Evolutionary conservation across 2,888 invertebrate species (phyloP).

Genomic region (Nomada hirtipes): DNA sequence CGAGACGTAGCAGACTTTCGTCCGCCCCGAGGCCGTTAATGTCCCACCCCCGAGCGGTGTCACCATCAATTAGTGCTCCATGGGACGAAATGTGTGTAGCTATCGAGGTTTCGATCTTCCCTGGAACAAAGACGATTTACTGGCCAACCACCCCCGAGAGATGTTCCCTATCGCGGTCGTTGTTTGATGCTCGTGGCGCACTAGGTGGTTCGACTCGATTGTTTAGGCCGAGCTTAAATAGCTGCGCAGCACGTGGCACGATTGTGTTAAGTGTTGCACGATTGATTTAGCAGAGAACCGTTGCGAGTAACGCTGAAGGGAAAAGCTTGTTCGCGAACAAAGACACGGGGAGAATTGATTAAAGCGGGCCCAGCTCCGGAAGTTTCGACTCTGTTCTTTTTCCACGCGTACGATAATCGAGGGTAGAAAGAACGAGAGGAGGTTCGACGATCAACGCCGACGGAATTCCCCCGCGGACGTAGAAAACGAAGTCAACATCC

Average conservation of each 20-base stretch:
- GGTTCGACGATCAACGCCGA: neutral
- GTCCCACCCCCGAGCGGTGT: neutral
- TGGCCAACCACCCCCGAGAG: neutral
- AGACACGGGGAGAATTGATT: constrained; percentile 26
- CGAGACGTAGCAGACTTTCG: constrained; percentile 26
- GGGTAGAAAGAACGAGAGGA: neutral
- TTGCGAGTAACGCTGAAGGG: neutral
- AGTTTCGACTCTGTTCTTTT: neutral
- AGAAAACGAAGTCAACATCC: constrained; percentile 21
- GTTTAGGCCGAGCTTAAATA: neutral
- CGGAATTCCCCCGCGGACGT: constrained; percentile 1
- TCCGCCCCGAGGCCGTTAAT: constrained; percentile 24
- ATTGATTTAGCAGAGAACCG: no score
- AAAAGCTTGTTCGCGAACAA: constrained; percentile 6
- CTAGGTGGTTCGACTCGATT: neutral
- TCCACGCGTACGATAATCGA: constrained; percentile 12
- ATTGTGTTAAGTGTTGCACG: no score
- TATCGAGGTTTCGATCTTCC: constrained; percentile 38
- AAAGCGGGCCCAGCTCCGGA: constrained; percentile 9
- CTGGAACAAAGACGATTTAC: constrained; percentile 3
- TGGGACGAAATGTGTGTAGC: constrained; percentile 2
- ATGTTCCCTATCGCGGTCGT: neutral
- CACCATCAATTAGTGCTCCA: constrained; percentile 33
- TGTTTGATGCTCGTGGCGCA: neutral
- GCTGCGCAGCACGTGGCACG: neutral